Base-by-base conservation (phyloP, 2,113 vertebrate species). In the Cygnus buccinator region DNA sequence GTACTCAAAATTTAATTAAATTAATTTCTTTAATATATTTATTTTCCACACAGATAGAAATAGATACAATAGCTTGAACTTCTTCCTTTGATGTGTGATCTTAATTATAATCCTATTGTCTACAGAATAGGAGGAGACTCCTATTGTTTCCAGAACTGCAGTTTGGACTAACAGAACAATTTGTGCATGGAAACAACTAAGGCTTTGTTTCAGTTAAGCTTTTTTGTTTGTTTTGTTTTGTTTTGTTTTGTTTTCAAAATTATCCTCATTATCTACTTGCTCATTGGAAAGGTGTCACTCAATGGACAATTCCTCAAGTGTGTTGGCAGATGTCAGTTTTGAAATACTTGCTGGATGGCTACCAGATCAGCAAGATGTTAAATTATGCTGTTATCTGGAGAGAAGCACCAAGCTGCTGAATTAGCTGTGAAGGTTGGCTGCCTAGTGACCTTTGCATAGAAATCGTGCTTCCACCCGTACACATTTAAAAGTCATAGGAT, bases 401-500 rank as follows among this genome's bases (percentile, higher is more conserved):
- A 79, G 77, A 87, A 65, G 55, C 22, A 62, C 58, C 73, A 68
- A 90, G 71, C 55, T 85, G 80, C 46, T 92, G 66, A 89, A 90
- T 65, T 76, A 66, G 65, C 41, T 90, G 66, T 5, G 29, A 92
- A 95, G 59, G 71, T 11, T 89, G 77, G 18, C 90, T 92, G 72
- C 86, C 52, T 76, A 87, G 81, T 80, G 93, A 96, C 93, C 73
- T 97, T 95, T 95, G 76, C 73, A 77, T 46, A 87, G 72, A 85
- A 94, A 87, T 62, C 79, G 73, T 90, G 22, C 55, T 87, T 93
- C 84, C 88, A 52, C 48, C n/a, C 78, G 83, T 78, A 92, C 95
- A 94, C 50, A 48, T 90, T 95, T 94, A 96, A 96, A 97, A 62
- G 84, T 95, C 84, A 93, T 72, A 55, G 66, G 82, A 83, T 95